Evolutionary conservation across 2,888 invertebrate species (phyloP).

Genomic region (Odontocolon sp.): DNA sequence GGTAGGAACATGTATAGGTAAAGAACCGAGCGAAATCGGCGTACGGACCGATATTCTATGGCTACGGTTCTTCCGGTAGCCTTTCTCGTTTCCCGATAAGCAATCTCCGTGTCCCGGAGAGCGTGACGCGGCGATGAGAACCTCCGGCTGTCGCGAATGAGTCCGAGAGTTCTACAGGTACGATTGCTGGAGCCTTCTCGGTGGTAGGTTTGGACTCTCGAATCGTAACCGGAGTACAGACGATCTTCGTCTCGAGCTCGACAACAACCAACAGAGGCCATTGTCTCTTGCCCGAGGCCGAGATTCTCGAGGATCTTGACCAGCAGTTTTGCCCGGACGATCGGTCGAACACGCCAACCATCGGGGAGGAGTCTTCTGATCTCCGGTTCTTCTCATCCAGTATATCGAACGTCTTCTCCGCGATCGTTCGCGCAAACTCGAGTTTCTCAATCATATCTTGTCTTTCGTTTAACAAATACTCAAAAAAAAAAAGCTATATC

Average conservation of each 20-base stretch:
- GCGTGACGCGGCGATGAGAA: slow-evolving; percentile 72
- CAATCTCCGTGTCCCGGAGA: slow-evolving; percentile 64
- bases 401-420: slow-evolving; percentile 52
- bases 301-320: slow-evolving; percentile 62
- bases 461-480: slow-evolving; percentile 25
- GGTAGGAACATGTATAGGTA: not conserved
- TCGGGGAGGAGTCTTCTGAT: slow-evolving; percentile 38
- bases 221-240: slow-evolving; percentile 1
- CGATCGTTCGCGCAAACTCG: slow-evolving; percentile 43
- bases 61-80: slow-evolving; percentile 51
- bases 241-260: slow-evolving; percentile 42
- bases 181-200: slow-evolving; percentile 43
- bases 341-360: slow-evolving; percentile 64
- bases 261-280: slow-evolving; percentile 48
- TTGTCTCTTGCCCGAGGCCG: slow-evolving; percentile 58
- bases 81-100: slow-evolving; percentile 65
- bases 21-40: slow-evolving; percentile 8
- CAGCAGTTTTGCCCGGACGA: slow-evolving; percentile 67
- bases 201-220: slow-evolving; percentile 29
- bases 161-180: slow-evolving; percentile 44
- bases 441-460: slow-evolving; percentile 18
- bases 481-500: not conserved
- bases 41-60: slow-evolving; percentile 43
- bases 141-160: slow-evolving; percentile 69
- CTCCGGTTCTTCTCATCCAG: slow-evolving; percentile 45